Evolutionary conservation across 2,888 invertebrate genomes (phyloP).

Genomic region (Subacronicta megacephala): DNA sequence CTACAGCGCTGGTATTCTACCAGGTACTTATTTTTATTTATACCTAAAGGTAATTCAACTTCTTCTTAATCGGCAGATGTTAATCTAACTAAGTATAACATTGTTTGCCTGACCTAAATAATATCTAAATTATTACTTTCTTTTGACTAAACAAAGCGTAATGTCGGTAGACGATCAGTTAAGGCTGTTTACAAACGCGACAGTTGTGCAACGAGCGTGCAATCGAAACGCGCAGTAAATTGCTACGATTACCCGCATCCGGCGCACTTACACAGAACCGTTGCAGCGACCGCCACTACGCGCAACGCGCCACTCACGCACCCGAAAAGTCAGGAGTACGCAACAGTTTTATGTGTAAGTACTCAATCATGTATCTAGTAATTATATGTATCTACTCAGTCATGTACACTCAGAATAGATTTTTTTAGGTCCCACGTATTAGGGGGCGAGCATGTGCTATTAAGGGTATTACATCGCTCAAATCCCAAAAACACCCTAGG

Average conservation of each 20-base stretch:
- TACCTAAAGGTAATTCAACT: no score
- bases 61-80: no score
- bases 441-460: no score
- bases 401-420: no score
- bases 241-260: slow-evolving; percentile 70
- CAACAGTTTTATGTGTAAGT: slow-evolving; percentile 29
- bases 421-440: no score
- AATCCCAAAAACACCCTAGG: no score
- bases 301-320: slow-evolving; percentile 28
- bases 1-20: no score
- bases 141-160: slow-evolving; percentile 27
- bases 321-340: slow-evolving; percentile 25
- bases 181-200: slow-evolving; percentile 38
- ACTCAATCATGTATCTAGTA: no score
- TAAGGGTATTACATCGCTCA: no score
- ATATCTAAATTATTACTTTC: slow-evolving; percentile 9
- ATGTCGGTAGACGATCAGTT: slow-evolving; percentile 25
- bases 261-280: slow-evolving; percentile 72
- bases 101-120: slow-evolving; percentile 8
- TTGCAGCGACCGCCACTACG: slow-evolving; percentile 40
- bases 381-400: no score
- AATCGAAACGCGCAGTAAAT: slow-evolving; percentile 66
- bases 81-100: neutral
- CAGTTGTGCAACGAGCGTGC: slow-evolving; percentile 49
- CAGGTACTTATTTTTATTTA: no score